Conservation (phyloP, 1,140 invertebrate genomes). For the Rhagoletis pomonella region DNA sequence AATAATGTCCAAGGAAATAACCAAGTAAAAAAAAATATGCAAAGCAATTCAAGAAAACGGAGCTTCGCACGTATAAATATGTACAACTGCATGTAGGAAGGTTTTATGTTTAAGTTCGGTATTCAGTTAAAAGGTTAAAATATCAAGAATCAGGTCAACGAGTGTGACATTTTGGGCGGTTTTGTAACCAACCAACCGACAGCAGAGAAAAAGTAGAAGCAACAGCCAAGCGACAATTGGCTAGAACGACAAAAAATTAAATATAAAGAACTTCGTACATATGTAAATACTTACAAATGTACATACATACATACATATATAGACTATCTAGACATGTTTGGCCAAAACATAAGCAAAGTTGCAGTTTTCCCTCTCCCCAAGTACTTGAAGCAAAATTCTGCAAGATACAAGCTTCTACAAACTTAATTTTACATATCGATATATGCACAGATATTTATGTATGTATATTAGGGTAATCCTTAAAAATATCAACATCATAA, state of each 20-base stretch:
- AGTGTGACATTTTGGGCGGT: constrained; percentile 32
- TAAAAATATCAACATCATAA: too few species aligned
- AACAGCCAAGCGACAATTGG: neutral
- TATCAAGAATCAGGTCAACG: constrained; percentile 15
- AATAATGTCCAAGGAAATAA: neutral
- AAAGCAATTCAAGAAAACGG: neutral
- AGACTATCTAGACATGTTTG: neutral
- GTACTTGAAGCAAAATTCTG: neutral
- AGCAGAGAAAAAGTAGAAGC: neutral
- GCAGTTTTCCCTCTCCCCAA: neutral
- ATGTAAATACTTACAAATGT: too few species aligned
- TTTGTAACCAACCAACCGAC: neutral
- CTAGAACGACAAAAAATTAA: neutral
- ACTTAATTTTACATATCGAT: neutral
- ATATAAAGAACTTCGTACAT: too few species aligned
- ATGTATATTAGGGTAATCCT: neutral
- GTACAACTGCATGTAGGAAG: neutral
- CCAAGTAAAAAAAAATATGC: neutral
- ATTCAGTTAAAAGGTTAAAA: constrained; percentile 7
- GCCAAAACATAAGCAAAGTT: neutral
- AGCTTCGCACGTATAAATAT: neutral
- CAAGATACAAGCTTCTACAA: neutral
- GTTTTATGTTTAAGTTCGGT: neutral
- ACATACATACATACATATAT: neutral
- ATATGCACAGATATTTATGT: neutral